phyloP scores from a whole-genome alignment of 2,888 invertebrate genomes.

The Callosobruchus maculatus region DNA sequence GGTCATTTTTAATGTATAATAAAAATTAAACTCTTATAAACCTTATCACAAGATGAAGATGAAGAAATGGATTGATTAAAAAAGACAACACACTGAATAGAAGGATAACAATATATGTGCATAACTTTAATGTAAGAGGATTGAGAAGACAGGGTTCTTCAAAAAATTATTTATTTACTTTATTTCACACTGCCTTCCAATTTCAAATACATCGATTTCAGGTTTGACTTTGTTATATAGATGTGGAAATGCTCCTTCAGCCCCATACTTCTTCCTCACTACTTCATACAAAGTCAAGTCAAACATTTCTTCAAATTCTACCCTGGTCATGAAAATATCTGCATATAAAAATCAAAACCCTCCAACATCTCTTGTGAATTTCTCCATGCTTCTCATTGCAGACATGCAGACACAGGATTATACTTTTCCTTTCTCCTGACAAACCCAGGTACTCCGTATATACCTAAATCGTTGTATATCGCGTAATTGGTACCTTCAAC shows the following conservation, averaged over 20 bases:
- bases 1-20: no score
- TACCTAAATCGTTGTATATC: conserved; percentile 69
- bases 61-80: no score
- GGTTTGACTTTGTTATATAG: conserved; percentile 66
- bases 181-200: conserved; percentile 44
- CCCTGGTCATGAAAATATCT: conserved; percentile 64
- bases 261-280: conserved; percentile 58
- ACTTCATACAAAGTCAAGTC: conserved; percentile 61
- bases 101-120: no score
- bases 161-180: neutral
- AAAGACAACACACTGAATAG: no score
- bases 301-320: conserved; percentile 67
- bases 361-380: conserved; percentile 64
- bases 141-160: no score
- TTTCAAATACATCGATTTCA: conserved; percentile 61
- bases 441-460: conserved; percentile 65
- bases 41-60: no score
- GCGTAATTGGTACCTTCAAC: conserved; percentile 64
- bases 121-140: no score
- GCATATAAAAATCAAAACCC: conserved; percentile 69
- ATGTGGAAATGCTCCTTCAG: conserved; percentile 61
- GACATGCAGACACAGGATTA: conserved; percentile 61
- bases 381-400: conserved; percentile 67
- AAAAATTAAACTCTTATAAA: no score
- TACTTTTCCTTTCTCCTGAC: conserved; percentile 58